Conservation (phyloP, 2,888 invertebrate species). For the Pristionchus entomophagus region DNA sequence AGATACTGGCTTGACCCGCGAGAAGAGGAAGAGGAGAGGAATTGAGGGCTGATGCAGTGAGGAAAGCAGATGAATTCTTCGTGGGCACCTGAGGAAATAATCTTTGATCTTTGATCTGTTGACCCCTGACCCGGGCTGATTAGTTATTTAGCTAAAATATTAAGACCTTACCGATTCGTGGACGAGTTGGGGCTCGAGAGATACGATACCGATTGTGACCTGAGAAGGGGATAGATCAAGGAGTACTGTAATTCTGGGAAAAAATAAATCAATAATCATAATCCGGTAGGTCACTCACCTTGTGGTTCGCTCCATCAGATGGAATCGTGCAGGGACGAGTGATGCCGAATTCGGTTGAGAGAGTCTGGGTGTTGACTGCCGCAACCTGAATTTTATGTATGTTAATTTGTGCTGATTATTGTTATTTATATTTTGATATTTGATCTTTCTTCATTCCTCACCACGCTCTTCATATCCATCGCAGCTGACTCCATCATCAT, state of each 20-base stretch:
- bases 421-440: not conserved
- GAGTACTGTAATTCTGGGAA: not conserved
- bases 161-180: slow-evolving; percentile 70
- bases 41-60: slow-evolving; percentile 65
- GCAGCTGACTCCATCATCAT: no score
- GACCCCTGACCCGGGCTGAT: not conserved
- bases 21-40: slow-evolving; percentile 65
- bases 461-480: no score
- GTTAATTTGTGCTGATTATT: no score
- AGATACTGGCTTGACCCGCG: slow-evolving; percentile 66
- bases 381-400: slow-evolving; percentile 47
- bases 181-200: slow-evolving; percentile 74
- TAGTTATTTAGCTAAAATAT: not conserved
- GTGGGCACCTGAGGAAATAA: slow-evolving; percentile 64
- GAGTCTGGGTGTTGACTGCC: slow-evolving; percentile 64
- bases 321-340: slow-evolving; percentile 74
- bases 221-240: slow-evolving; percentile 29
- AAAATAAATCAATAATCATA: not conserved
- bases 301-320: slow-evolving; percentile 75
- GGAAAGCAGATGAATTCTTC: slow-evolving; percentile 65
- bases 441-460: not conserved
- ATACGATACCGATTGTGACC: slow-evolving; percentile 76
- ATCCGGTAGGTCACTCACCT: slow-evolving; percentile 53
- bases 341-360: slow-evolving; percentile 76
- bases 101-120: not conserved